Percentiles rank a stretch among this genome's conserved stretches.
Evolutionary conservation across 2,113 vertebrate genomes (phyloP).

Genomic region (Pedetes capensis): DNA sequence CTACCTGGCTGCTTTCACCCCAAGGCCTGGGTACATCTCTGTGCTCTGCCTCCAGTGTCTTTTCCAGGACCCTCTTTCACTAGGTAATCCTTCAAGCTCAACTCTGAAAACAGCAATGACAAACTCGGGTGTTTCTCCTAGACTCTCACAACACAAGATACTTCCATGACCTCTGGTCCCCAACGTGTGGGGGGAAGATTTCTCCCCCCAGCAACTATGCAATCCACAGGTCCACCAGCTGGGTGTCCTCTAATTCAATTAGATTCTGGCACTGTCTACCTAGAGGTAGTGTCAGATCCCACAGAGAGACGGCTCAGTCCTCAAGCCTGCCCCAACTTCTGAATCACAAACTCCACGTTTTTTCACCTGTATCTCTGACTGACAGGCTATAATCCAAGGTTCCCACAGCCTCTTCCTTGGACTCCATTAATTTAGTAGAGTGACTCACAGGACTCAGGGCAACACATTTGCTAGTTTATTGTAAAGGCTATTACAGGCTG

Average conservation of each 20-base stretch:
- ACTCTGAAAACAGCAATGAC: neutral
- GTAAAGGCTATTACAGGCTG: neutral
- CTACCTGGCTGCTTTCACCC: neutral
- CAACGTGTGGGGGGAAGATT: neutral
- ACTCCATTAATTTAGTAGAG: neutral
- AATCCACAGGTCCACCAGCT: neutral
- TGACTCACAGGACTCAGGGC: neutral
- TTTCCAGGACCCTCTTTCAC: neutral
- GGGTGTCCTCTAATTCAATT: neutral
- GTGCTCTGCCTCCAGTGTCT: accelerated
- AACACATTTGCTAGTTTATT: neutral
- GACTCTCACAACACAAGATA: neutral
- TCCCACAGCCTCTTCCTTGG: no score
- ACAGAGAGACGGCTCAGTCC: neutral
- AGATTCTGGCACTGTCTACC: neutral
- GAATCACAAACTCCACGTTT: neutral
- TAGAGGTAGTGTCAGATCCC: neutral
- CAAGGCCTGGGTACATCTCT: neutral
- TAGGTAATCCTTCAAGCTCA: neutral
- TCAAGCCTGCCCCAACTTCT: neutral
- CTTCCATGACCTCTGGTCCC: neutral
- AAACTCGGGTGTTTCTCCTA: neutral
- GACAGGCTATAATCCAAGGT: neutral
- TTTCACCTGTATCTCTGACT: neutral
- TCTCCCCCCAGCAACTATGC: neutral